Evolutionary conservation across 2,113 vertebrate genomes (phyloP), one percentile per base, ranked within the genome.

Genomic region (Regulus satrapa): DNA sequence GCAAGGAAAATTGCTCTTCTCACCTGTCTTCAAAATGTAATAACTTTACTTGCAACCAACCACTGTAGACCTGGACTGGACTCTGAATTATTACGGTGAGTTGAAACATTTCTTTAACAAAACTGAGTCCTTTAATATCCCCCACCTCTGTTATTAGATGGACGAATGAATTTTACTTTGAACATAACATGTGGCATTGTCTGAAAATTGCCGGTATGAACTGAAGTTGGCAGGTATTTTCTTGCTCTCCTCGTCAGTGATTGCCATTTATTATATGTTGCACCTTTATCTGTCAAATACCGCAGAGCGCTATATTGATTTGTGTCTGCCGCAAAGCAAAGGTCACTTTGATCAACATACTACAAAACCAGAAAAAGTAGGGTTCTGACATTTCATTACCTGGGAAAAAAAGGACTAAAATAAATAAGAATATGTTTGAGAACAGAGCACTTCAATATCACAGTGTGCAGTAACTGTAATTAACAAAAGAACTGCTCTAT

Each of bases 191-290:
- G 98, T 97, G 88, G 97, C 97, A 98, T 98, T 98, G 98, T 98
- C 98, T 98, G 98, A 98, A 98, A 99, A 99, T 99, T 98, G 98
- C 98, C 67, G 94, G 98, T 97, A 98, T 98, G 98, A 98, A 97
- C 97, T 97, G 95, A 96, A 96, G 98, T 98, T 98, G 98, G 98
- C 98, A 98, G 98, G 98, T 98, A 98, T 98, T 98, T 97, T 97
- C 98, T 97, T 97, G 98, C 97, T 97, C 95, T 97, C 94, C 97
- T 97, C 92, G 92, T 96, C 97, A 95, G 92, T 97, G 98, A 98
- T 98, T 98, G 98, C 97, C 98, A 98, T 99, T 99, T 98, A 99
- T 99, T 99, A 98, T 98, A 98, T 98, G 98, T 98, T 98, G 98
- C 96, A 97, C 97, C 97, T 96, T 98, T 98, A 95, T 98, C 98